phyloP scores from a whole-genome alignment of 2,113 vertebrate genomes.

The Oncorhynchus mykiss region DNA sequence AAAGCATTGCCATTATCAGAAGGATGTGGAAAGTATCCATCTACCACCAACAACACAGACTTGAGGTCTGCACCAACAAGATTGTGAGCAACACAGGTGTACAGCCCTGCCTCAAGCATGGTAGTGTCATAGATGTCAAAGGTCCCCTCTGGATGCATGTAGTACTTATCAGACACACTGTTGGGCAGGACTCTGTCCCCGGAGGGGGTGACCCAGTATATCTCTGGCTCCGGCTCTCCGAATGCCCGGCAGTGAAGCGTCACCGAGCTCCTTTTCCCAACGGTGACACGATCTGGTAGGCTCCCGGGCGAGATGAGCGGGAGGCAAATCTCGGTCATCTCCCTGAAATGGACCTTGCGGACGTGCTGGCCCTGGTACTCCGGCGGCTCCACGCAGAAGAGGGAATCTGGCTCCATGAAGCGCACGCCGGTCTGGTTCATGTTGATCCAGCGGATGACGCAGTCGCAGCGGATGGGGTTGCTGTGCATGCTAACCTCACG shows the following conservation, averaged over 20 bases:
- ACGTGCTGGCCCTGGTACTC: conserved; percentile 87
- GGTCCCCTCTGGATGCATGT: conserved; percentile 83
- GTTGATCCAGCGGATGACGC: conserved; percentile 88
- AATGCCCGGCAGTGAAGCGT: conserved; percentile 87
- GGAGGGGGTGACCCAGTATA: conserved; percentile 86
- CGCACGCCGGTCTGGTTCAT: conserved; percentile 86
- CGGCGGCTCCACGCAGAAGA: conserved; percentile 85
- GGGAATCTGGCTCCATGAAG: conserved; percentile 86
- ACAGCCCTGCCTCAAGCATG: conserved; percentile 78
- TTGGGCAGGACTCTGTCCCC: conserved; percentile 81
- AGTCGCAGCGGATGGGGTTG: conserved; percentile 87
- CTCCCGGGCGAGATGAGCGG: conserved; percentile 86
- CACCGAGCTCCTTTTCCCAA: conserved; percentile 74
- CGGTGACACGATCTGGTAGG: conserved; percentile 76
- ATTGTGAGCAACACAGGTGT: conserved; percentile 87
- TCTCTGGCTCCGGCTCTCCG: conserved; percentile 86
- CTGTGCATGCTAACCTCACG: conserved; percentile 87
- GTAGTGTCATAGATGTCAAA: conserved; percentile 80
- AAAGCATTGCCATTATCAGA: conserved; percentile 70
- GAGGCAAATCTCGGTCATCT: conserved; percentile 90
- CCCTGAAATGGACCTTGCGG: conserved; percentile 83
- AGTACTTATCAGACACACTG: conserved; percentile 75
- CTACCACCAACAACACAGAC: conserved; percentile 81
- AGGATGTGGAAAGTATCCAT: conserved; percentile 77
- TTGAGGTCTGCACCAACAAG: conserved; percentile 86